Base-by-base conservation (phyloP, 2,113 vertebrate species). In the Mola mola region DNA sequence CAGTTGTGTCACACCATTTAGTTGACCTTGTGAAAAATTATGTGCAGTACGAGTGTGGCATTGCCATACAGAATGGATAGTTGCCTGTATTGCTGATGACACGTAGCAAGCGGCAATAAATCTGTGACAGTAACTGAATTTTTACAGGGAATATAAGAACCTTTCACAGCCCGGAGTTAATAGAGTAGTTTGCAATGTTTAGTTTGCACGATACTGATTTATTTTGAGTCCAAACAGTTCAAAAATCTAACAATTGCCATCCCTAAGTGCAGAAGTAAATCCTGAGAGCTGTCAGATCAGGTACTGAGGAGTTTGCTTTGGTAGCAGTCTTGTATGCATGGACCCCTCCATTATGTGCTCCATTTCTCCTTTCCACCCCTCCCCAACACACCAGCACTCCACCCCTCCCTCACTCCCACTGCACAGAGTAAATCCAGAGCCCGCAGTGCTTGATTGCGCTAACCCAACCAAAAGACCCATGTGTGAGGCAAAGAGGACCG, bases 341-440 rank as follows among this genome's bases (percentile, higher is more conserved):
- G 70, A 79, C 51, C 36, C 46, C 65, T 77, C 58, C 22, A 38
- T 67, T 72, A 78, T 70, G 40, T 26, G 6, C 68, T 73, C 60
- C 58, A 67, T 78, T 75, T 68, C 78, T 74, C 52, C 64, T 19
- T 28, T 16, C 29, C 19, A 25, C 28, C 16, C 16, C 26, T 12
- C 11, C 19, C 29, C 34, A 29, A 34, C 44, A 28, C 61, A 25
- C 21, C 5, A 25, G n/a, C 68, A 68, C 74, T 65, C 73, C 70
- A 48, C 17, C 79, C 71, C 73, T 78, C 73, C 80, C 64, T 61
- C 68, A 71, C 72, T 74, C 66, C 26, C 65, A 79, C 74, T 75
- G 81, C 83, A 81, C 83, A 78, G 72, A 66, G 82, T 66, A 68
- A 83, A 76, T 67, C 66, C 74, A 78, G 58, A 83, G 76, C 38